phyloP scores from a whole-genome alignment of 2,888 invertebrate species.

The Augiades crinisus region DNA sequence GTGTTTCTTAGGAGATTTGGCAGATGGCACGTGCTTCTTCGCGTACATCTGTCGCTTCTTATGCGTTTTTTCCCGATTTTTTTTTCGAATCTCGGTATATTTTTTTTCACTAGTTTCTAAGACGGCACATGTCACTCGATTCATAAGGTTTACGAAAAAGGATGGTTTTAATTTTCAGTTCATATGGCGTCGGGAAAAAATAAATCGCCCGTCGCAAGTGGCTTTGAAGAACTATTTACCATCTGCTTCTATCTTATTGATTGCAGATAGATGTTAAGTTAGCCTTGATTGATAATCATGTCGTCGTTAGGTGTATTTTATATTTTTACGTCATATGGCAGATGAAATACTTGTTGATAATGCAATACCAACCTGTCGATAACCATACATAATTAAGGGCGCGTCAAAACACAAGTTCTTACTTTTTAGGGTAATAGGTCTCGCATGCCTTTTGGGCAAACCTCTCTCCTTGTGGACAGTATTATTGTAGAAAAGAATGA shows the following conservation, averaged over 20 bases:
- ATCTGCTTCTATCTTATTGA: conserved; percentile 47
- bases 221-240: conserved; percentile 49
- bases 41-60: conserved; percentile 74
- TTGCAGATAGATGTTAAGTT: conserved; percentile 4
- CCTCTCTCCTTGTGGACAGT: too few relatives aligned
- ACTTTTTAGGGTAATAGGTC: too few relatives aligned
- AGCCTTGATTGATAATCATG: conserved; percentile 4
- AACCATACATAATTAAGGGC: too few relatives aligned
- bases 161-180: conserved; percentile 58
- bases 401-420: too few relatives aligned
- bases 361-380: too few relatives aligned
- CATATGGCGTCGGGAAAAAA: conserved; percentile 73
- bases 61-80: conserved; percentile 57
- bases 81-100: conserved; percentile 51
- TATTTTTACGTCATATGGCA: too few relatives aligned
- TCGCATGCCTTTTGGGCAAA: too few relatives aligned
- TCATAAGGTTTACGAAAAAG: conserved; percentile 60
- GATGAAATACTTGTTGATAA: too few relatives aligned
- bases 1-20: conserved; percentile 72
- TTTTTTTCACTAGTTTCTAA: conserved; percentile 42
- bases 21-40: conserved; percentile 81
- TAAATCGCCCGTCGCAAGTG: conserved; percentile 70
- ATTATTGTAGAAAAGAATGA: too few relatives aligned
- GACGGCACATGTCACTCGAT: conserved; percentile 73
- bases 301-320: too few relatives aligned